Evolutionary conservation across 2,797 vertebrate species (phyloP).

Genomic region (Lerista edwardsae): DNA sequence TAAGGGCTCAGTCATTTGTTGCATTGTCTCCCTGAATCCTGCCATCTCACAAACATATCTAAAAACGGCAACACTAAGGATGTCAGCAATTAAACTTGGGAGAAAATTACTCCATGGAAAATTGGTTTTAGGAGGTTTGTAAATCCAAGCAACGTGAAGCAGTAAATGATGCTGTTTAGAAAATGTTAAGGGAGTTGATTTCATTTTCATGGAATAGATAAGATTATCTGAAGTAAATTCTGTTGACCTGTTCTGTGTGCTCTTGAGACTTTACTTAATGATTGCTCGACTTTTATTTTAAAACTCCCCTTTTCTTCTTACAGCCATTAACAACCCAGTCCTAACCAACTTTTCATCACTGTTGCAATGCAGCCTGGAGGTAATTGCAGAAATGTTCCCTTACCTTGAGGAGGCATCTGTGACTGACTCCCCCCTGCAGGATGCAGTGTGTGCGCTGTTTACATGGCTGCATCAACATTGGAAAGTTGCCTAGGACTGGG

Average conservation of each 20-base stretch:
- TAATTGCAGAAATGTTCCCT: no score
- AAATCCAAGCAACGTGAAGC: background rate
- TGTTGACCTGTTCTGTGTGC: background rate
- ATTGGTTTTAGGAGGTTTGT: background rate
- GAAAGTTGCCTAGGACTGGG: no score
- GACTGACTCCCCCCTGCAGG: no score
- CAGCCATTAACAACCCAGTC: background rate
- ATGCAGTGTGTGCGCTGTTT: no score
- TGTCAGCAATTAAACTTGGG: background rate
- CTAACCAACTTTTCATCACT: no score
- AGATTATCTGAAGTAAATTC: conserved; percentile 18
- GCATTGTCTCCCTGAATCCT: conserved; percentile 30
- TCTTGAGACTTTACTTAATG: background rate
- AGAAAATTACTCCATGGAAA: conserved; percentile 25
- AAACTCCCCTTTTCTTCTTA: background rate
- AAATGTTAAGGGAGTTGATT: background rate
- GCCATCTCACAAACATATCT: conserved; percentile 19
- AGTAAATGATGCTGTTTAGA: background rate
- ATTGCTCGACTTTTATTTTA: background rate
- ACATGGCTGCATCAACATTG: no score
- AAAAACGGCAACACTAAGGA: conserved; percentile 7
- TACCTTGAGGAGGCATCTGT: no score
- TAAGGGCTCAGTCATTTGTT: conserved; percentile 12
- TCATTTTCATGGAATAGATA: background rate
- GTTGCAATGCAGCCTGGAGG: no score